Percentiles rank a stretch among this genome's conserved stretches.
Evolutionary conservation across 1,140 invertebrate species (phyloP).

Genomic region (Rhyacophila brunnea): DNA sequence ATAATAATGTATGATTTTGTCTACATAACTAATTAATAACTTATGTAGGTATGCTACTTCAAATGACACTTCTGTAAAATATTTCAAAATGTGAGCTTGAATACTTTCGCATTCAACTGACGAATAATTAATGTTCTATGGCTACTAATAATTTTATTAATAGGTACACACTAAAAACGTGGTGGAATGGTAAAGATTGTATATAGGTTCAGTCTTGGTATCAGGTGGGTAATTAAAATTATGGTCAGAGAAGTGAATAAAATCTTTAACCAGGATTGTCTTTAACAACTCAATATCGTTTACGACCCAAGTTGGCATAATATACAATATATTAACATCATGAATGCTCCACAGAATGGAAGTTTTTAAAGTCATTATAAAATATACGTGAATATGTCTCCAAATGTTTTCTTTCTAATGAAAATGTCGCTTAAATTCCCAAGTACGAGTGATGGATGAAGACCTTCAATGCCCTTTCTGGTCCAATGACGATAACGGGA

Average conservation of each 20-base stretch:
- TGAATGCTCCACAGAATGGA: slow-evolving; percentile 36
- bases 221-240: slow-evolving; percentile 47
- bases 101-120: no score
- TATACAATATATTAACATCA: no score
- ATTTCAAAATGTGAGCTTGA: no score
- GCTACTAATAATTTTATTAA: no score
- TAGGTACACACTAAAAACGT: no score
- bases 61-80: no score
- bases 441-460: slow-evolving; percentile 45
- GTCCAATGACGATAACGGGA: slow-evolving; percentile 44
- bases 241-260: slow-evolving; percentile 53
- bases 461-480: slow-evolving; percentile 41
- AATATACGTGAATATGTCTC: slow-evolving; percentile 13
- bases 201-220: slow-evolving; percentile 52
- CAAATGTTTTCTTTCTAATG: slow-evolving; percentile 19
- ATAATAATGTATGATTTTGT: no score
- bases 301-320: slow-evolving; percentile 49
- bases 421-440: slow-evolving; percentile 47
- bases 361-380: slow-evolving; percentile 14
- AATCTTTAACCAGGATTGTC: slow-evolving; percentile 60
- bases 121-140: no score
- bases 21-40: no score
- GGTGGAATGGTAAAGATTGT: no score
- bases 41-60: no score
- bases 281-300: slow-evolving; percentile 62